Evolutionary conservation across 2,888 invertebrate species (phyloP).

Genomic region (Melipona bicolor): DNA sequence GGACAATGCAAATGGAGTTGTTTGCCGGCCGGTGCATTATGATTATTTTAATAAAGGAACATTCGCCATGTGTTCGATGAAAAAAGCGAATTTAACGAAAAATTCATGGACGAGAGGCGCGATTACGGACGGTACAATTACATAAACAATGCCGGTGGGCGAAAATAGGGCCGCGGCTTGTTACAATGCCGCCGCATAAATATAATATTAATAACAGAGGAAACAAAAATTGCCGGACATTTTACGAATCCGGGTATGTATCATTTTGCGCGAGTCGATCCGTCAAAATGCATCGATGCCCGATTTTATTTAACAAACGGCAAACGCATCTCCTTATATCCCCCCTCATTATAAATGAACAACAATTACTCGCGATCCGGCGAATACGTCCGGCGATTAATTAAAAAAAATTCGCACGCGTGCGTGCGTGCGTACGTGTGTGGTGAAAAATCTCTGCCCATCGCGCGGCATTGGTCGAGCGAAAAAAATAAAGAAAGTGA

Average conservation of each 20-base stretch:
- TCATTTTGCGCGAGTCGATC: conserved; percentile 27
- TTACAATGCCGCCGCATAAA: conserved; percentile 20
- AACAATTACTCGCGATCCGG: conserved; percentile 28
- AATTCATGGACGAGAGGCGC: conserved; percentile 24
- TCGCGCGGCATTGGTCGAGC: neutral
- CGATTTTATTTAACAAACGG: conserved; percentile 34
- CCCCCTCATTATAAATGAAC: conserved; percentile 8
- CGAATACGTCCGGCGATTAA: conserved; percentile 27
- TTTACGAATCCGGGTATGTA: conserved; percentile 29
- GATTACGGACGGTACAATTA: conserved; percentile 48
- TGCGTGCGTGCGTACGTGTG: neutral
- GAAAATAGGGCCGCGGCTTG: conserved; percentile 19
- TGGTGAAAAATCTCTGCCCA: neutral
- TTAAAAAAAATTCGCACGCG: conserved; percentile 31
- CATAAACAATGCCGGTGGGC: conserved; percentile 45
- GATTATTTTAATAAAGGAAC: conserved; percentile 56
- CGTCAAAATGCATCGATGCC: conserved; percentile 43
- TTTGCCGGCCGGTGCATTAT: conserved; percentile 44
- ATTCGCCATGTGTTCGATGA: conserved; percentile 27
- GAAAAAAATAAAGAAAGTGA: neutral
- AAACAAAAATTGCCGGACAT: conserved; percentile 41
- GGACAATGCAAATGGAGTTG: conserved; percentile 28
- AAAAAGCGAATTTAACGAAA: conserved; percentile 44
- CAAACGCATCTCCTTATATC: neutral
- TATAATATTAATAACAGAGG: conserved; percentile 48